Conservation (phyloP, 1,140 invertebrate genomes). For the Propsilocerus akamusi region DNA sequence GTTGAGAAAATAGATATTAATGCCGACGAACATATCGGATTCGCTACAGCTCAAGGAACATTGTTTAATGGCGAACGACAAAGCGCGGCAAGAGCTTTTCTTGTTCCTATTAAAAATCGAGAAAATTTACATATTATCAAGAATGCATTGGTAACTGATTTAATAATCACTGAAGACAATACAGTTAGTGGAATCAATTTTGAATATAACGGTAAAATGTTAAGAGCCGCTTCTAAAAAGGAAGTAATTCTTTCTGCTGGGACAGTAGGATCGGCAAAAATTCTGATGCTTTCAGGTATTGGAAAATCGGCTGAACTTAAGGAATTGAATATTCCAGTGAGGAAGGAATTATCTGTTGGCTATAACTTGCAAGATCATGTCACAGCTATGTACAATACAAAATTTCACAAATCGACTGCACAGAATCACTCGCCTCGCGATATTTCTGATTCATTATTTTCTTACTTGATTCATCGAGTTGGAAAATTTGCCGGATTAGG, state of each 20-base stretch:
- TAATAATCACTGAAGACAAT: constrained; percentile 17
- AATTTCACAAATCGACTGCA: constrained; percentile 10
- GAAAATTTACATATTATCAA: constrained; percentile 15
- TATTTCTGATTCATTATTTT: constrained; percentile 20
- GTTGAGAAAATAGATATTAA: constrained; percentile 32
- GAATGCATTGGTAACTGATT: constrained; percentile 25
- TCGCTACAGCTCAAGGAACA: constrained; percentile 25
- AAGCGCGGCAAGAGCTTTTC: constrained; percentile 35
- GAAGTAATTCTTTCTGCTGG: constrained; percentile 38
- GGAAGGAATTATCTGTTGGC: constrained; percentile 36
- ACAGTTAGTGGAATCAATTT: constrained; percentile 21
- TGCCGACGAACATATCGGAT: constrained; percentile 28
- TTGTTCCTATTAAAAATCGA: constrained; percentile 7
- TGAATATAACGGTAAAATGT: constrained; percentile 13
- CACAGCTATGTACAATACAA: constrained; percentile 23
- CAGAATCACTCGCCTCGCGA: constrained; percentile 11
- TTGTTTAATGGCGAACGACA: constrained; percentile 32
- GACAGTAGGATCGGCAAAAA: constrained; percentile 28
- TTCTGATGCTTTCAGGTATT: constrained; percentile 33
- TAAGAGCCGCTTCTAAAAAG: constrained; percentile 20
- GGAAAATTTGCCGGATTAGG: constrained; percentile 21
- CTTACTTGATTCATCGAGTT: constrained; percentile 18
- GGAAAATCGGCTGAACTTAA: constrained; percentile 27
- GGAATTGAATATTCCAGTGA: constrained; percentile 22
- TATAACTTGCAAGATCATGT: constrained; percentile 36